A percentile compares a stretch with the other conserved stretches of the same genome.
Conservation (phyloP, 1,140 invertebrate species). For the Hylyphantes graminicola region DNA sequence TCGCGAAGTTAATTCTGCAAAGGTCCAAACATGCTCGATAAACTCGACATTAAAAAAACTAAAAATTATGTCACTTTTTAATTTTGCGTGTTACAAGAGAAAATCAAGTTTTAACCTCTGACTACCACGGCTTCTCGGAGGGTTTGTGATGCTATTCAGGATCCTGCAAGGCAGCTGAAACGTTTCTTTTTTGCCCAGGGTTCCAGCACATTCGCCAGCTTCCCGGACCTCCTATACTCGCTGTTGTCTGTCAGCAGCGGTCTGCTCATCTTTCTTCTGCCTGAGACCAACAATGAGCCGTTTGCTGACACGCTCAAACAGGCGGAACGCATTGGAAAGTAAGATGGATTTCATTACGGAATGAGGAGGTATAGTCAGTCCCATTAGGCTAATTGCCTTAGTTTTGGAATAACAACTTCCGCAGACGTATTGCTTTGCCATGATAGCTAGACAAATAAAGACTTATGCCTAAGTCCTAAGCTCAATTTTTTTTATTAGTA, state of each 20-base stretch:
- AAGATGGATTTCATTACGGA: slow-evolving; percentile 10
- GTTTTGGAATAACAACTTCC: too few relatives aligned
- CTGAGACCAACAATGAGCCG: slow-evolving; percentile 85
- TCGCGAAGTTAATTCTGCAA: too few relatives aligned
- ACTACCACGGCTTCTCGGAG: not conserved
- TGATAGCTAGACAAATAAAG: too few relatives aligned
- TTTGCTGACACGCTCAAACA: slow-evolving; percentile 83
- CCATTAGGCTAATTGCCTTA: too few relatives aligned
- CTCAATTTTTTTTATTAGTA: too few relatives aligned
- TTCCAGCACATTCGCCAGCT: slow-evolving; percentile 19
- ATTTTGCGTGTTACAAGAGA: not conserved
- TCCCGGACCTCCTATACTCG: slow-evolving; percentile 37
- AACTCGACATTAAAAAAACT: too few relatives aligned
- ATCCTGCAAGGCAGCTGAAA: not conserved
- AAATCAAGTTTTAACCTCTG: not conserved
- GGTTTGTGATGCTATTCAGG: not conserved
- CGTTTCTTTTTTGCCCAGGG: slow-evolving; percentile 19
- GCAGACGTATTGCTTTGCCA: too few relatives aligned
- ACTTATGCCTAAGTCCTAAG: too few relatives aligned
- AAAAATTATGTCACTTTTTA: not conserved
- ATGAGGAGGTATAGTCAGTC: too few relatives aligned
- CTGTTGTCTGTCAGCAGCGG: slow-evolving; percentile 68
- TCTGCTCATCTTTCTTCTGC: slow-evolving; percentile 83
- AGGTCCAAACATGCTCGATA: too few relatives aligned
- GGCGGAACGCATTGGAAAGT: slow-evolving; percentile 72